phyloP scores from a whole-genome alignment of 2,797 vertebrate genomes.

The Lepus oiostolus region DNA sequence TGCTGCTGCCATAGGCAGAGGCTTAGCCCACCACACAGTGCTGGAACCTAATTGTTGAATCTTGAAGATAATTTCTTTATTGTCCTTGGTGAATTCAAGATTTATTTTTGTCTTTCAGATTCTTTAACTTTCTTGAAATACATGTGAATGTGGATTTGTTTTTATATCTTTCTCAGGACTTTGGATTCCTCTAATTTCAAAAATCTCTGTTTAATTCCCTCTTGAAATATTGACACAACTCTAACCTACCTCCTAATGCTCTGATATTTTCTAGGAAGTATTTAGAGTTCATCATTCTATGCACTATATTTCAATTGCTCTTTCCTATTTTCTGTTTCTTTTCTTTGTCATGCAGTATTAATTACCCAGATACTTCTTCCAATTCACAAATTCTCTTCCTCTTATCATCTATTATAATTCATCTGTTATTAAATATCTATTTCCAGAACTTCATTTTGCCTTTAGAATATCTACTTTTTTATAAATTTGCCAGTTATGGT shows the following conservation, averaged over 20 bases:
- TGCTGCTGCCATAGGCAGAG: too few species aligned
- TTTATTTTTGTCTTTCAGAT: conserved; percentile 1
- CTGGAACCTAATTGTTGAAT: neutral
- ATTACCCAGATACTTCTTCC: neutral
- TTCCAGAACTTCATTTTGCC: neutral
- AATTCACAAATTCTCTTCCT: neutral
- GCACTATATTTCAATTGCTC: neutral
- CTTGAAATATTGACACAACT: neutral
- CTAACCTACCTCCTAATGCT: neutral
- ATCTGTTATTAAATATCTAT: neutral
- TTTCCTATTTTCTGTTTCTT: neutral
- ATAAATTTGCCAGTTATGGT: neutral
- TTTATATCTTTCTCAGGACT: neutral
- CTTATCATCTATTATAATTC: neutral
- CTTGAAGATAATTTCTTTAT: neutral
- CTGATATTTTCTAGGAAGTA: neutral
- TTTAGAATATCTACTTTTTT: neutral
- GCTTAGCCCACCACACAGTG: too few species aligned
- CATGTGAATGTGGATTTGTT: neutral
- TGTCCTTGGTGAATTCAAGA: neutral
- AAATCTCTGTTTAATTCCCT: neutral
- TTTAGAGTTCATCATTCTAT: neutral
- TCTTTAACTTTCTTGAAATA: neutral
- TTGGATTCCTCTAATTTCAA: neutral
- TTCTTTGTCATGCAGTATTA: neutral